These are phyloP conservation scores for Melanerpes formicivorus DNA, from an alignment of 2,113 vertebrate genomes.

Conservation along the genomic window DNA sequence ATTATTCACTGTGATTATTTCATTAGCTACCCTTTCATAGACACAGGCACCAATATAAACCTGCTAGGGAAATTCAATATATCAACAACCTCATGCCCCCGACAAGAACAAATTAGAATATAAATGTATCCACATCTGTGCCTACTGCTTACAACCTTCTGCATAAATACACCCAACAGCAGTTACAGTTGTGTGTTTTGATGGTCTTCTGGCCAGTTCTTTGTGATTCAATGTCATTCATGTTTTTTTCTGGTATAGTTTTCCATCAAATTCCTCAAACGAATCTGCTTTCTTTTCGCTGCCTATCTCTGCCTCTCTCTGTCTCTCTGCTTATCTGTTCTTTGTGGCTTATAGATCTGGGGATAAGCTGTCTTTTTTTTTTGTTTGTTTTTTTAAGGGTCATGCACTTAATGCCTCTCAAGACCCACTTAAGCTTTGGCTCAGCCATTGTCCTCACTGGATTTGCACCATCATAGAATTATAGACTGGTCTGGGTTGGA, in stretches of 20 bases:
- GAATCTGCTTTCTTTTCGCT: slow-evolving; percentile 64
- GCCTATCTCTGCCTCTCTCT: slow-evolving; percentile 59
- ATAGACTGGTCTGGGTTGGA: not conserved
- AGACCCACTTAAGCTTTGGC: slow-evolving; percentile 39
- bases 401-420: slow-evolving; percentile 23
- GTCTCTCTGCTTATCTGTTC: slow-evolving; percentile 65
- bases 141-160: not conserved
- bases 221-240: slow-evolving; percentile 60
- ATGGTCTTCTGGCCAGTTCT: slow-evolving; percentile 40
- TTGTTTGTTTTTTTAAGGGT: slow-evolving; percentile 9
- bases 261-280: slow-evolving; percentile 60
- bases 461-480: not conserved
- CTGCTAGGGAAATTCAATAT: not conserved
- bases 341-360: slow-evolving; percentile 40
- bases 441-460: not conserved
- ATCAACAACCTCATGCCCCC: not conserved
- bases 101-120: not conserved
- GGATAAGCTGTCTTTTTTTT: not conserved
- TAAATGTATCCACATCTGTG: not conserved
- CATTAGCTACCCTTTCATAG: slow-evolving; percentile 20
- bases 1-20: slow-evolving; percentile 18
- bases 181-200: slow-evolving; percentile 41
- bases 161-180: slow-evolving; percentile 16
- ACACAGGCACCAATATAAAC: not conserved
- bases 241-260: slow-evolving; percentile 58